Evolutionary conservation across 30 jellyfish, hydroid and myxozoan genomes (phyloP).

Genomic region (Hydractinia symbiolongicarpus): DNA sequence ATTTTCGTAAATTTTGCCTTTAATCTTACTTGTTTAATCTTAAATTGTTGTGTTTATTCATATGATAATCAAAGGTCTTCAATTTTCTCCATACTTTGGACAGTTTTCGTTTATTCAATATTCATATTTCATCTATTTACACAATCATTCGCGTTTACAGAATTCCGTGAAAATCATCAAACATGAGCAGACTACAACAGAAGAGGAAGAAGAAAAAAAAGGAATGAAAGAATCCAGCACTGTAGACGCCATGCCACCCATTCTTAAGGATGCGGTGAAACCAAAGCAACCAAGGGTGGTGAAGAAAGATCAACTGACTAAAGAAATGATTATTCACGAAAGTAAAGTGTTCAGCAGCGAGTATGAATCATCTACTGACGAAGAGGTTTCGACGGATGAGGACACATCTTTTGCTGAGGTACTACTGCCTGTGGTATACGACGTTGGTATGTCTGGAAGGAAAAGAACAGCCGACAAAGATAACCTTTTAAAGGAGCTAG

Average conservation of each 20-base stretch:
- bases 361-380: background rate
- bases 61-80: no score
- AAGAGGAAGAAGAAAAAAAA: no score
- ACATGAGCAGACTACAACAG: no score
- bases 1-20: no score
- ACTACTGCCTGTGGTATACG: background rate
- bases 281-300: background rate
- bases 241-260: background rate
- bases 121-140: no score
- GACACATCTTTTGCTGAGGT: constrained; percentile 11
- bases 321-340: background rate
- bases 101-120: no score
- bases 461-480: background rate
- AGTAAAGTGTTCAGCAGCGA: constrained; percentile 5
- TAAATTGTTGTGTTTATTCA: no score
- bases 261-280: background rate
- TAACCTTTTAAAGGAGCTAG: constrained; percentile 7
- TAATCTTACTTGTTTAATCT: no score
- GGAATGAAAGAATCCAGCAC: background rate
- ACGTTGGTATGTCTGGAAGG: background rate
- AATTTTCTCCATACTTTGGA: no score
- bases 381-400: background rate
- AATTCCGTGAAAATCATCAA: no score
- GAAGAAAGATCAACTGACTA: background rate
- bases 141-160: no score